Percentiles rank a stretch among this genome's conserved stretches.
phyloP scores from a whole-genome alignment of 2,888 invertebrate genomes.

The Dryococelus australis region DNA sequence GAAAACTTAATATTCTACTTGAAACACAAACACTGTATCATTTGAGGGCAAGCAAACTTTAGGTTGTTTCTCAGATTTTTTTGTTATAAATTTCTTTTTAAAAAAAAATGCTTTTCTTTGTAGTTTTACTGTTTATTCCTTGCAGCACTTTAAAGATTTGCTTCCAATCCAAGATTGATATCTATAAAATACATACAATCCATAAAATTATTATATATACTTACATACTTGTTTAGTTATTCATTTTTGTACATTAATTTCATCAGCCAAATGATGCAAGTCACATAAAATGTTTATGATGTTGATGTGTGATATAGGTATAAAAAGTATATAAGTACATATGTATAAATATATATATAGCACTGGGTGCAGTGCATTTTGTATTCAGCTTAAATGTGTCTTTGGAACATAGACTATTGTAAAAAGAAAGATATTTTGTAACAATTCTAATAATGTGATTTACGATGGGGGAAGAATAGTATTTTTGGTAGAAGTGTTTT shows the following conservation, averaged over 20 bases:
- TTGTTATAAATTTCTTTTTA: too few relatives aligned
- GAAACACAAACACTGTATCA: too few relatives aligned
- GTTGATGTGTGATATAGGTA: conserved; percentile 37
- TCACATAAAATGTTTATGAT: neutral
- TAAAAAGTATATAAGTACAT: conserved; percentile 12
- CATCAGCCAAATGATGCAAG: neutral
- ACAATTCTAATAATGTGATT: conserved; percentile 37
- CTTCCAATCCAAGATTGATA: neutral
- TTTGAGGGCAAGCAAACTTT: too few relatives aligned
- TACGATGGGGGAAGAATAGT: conserved; percentile 35
- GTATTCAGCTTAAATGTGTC: conserved; percentile 24
- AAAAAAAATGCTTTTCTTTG: too few relatives aligned
- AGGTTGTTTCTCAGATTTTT: too few relatives aligned
- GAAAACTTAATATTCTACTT: too few relatives aligned
- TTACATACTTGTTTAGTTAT: neutral
- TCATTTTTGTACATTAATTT: neutral
- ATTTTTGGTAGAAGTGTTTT: conserved; percentile 41
- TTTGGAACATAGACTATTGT: conserved; percentile 36
- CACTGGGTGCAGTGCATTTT: neutral
- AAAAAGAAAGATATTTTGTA: conserved; percentile 40
- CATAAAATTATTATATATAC: neutral
- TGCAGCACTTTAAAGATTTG: neutral
- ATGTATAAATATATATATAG: conserved; percentile 27
- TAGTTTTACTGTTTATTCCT: too few relatives aligned
- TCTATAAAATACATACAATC: neutral